Percentiles rank a stretch among this genome's conserved stretches.
Conservation (phyloP, 2,888 invertebrate species). For the Sericinus montela region DNA sequence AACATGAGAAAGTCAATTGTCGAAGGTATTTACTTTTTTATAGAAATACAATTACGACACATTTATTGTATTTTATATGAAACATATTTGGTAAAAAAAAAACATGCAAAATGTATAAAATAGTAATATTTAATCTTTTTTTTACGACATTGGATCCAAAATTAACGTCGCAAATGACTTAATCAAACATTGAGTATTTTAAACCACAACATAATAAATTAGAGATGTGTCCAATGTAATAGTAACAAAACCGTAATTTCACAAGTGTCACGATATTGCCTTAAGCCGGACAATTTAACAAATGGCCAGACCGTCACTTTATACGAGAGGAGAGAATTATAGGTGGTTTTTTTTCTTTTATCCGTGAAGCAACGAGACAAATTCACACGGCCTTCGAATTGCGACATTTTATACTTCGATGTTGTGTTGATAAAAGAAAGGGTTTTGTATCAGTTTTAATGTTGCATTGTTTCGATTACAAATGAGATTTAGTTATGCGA, state of each 20-base stretch:
- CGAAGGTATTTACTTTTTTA: no score
- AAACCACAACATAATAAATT: neutral
- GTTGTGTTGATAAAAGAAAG: slow-evolving; percentile 58
- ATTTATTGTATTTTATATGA: no score
- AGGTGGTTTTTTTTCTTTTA: slow-evolving; percentile 44
- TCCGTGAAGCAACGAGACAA: slow-evolving; percentile 44
- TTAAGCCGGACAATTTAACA: slow-evolving; percentile 62
- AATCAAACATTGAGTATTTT: no score
- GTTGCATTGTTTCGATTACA: slow-evolving; percentile 54
- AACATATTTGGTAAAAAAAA: no score
- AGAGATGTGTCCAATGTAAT: slow-evolving; percentile 40
- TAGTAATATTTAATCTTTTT: no score
- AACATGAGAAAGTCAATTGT: no score
- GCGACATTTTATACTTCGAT: slow-evolving; percentile 65
- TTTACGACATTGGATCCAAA: no score
- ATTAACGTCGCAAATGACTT: no score
- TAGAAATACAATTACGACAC: no score
- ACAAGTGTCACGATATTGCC: slow-evolving; percentile 41
- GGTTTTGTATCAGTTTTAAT: slow-evolving; percentile 62
- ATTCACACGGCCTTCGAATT: slow-evolving; percentile 67
- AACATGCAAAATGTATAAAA: no score
- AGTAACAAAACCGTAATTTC: slow-evolving; percentile 35
- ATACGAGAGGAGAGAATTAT: slow-evolving; percentile 61
- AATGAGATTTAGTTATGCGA: slow-evolving; percentile 53
- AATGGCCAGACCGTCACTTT: slow-evolving; percentile 58